Evolutionary conservation across 2,888 invertebrate genomes (phyloP).

Genomic region (Noctua janthe): DNA sequence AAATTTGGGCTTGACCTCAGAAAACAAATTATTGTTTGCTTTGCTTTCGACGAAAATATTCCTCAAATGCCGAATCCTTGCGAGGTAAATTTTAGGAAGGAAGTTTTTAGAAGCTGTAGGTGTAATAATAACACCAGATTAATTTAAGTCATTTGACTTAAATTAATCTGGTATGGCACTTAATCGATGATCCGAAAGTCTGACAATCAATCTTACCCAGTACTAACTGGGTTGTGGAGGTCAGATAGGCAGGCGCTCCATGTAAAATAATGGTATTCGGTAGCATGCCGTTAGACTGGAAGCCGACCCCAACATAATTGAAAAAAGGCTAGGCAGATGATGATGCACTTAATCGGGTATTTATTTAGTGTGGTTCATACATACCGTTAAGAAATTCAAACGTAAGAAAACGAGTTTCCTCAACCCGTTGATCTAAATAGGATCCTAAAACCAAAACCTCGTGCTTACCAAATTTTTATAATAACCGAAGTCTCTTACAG

Average conservation of each 20-base stretch:
- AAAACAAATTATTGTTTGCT: background rate
- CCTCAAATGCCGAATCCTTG: background rate
- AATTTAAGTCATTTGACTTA: no score
- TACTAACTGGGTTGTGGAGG: no score
- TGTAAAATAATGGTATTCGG: no score
- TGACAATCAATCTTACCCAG: no score
- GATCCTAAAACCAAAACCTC: background rate
- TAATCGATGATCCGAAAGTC: no score
- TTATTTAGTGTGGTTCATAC: no score
- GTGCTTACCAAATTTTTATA: background rate
- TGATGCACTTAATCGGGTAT: no score
- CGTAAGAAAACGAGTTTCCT: background rate
- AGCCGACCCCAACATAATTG: no score
- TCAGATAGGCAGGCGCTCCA: no score
- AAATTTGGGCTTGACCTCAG: background rate
- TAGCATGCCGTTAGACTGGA: no score
- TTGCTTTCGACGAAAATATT: background rate
- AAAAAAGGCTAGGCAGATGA: no score
- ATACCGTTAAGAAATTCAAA: background rate
- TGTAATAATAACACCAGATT: background rate
- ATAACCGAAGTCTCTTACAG: background rate
- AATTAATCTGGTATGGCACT: no score
- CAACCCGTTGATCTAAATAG: background rate
- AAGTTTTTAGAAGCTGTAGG: background rate
- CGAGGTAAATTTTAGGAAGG: background rate